A percentile compares a stretch with the other conserved stretches of the same genome.
These are phyloP conservation scores for Poeciliopsis infans DNA, from an alignment of 2,797 vertebrate species.

Conservation along the genomic window DNA sequence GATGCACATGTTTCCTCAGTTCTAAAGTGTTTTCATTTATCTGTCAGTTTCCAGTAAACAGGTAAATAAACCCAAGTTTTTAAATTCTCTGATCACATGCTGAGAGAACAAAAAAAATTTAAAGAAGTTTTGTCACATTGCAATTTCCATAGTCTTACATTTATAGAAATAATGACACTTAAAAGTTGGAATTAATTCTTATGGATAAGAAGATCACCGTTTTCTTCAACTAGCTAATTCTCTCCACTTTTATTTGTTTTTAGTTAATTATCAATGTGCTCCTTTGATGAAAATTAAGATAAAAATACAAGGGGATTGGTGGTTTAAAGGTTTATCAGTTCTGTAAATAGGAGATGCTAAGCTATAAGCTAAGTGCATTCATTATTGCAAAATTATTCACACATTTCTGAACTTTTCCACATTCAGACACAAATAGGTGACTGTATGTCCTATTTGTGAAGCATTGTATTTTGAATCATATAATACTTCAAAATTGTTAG, in stretches of 20 bases:
- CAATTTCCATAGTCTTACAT: not conserved
- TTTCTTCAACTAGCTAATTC: not conserved
- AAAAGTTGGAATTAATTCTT: not conserved
- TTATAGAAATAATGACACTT: not conserved
- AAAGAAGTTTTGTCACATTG: not conserved
- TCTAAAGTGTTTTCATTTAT: slow-evolving; percentile 3
- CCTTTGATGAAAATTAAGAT: not conserved
- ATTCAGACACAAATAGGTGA: not conserved
- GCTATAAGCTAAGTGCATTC: not conserved
- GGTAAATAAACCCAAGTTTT: not conserved
- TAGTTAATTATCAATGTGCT: not conserved
- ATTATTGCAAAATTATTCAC: not conserved
- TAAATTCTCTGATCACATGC: not conserved
- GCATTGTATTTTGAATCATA: no score
- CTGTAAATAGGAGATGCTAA: not conserved
- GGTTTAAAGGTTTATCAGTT: not conserved
- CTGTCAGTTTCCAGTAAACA: not conserved
- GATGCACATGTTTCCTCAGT: slow-evolving; percentile 24
- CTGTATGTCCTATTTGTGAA: no score
- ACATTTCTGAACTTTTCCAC: not conserved
- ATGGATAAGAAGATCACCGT: not conserved
- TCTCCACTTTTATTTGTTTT: not conserved
- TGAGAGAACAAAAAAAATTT: not conserved
- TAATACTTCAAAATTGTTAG: not conserved
- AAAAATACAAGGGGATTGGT: not conserved